phyloP scores from a whole-genome alignment of 1,140 invertebrate species.

The Mizuhopecten yessoensis region DNA sequence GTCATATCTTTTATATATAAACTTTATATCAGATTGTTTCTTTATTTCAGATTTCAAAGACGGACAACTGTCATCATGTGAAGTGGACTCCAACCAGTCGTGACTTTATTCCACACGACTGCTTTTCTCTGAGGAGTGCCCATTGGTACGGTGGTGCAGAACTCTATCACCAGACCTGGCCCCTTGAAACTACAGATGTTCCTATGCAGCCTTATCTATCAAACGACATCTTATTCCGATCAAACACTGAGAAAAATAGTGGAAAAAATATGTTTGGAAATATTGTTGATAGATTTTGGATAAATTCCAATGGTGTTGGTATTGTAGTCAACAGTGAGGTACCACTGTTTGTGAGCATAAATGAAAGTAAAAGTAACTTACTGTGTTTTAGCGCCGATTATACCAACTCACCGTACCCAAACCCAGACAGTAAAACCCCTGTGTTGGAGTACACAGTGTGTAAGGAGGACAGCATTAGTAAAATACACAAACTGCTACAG shows the following conservation, averaged over 20 bases:
- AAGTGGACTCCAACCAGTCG: slow-evolving; percentile 65
- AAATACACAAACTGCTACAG: slow-evolving; percentile 68
- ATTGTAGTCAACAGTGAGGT: slow-evolving; percentile 73
- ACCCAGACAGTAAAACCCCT: slow-evolving; percentile 51
- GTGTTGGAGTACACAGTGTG: slow-evolving; percentile 75
- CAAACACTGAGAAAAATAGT: slow-evolving; percentile 27
- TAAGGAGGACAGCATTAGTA: slow-evolving; percentile 67
- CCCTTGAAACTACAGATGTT: slow-evolving; percentile 79
- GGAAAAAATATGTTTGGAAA: slow-evolving; percentile 65
- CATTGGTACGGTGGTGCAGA: slow-evolving; percentile 82
- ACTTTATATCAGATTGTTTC: too few relatives aligned
- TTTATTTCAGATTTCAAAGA: slow-evolving; percentile 52
- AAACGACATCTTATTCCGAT: slow-evolving; percentile 65
- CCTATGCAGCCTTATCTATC: slow-evolving; percentile 70
- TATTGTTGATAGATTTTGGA: slow-evolving; percentile 78
- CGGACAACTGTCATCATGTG: slow-evolving; percentile 70
- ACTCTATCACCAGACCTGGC: slow-evolving; percentile 82
- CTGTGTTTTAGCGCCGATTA: slow-evolving; percentile 72
- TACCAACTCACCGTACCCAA: slow-evolving; percentile 54
- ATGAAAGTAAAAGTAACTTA: slow-evolving; percentile 62
- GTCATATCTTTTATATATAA: too few relatives aligned
- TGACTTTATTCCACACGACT: slow-evolving; percentile 69
- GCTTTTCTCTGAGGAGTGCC: slow-evolving; percentile 67
- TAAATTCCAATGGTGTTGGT: slow-evolving; percentile 78
- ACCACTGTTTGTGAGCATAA: slow-evolving; percentile 78